Evolutionary conservation across 1,140 invertebrate species (phyloP).

Genomic region (Hetaerina americana): DNA sequence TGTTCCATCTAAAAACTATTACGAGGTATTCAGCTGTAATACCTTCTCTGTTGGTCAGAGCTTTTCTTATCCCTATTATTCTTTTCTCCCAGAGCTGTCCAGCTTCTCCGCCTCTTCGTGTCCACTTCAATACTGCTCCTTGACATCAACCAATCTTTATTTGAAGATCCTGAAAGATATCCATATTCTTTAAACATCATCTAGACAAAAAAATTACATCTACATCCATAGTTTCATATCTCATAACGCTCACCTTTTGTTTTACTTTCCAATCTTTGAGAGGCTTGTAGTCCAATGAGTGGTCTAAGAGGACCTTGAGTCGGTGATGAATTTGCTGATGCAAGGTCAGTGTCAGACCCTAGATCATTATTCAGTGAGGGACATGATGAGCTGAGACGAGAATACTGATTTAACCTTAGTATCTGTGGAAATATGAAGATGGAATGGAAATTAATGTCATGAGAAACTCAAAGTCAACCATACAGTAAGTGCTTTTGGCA

Average conservation of each 20-base stretch:
- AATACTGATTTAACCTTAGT: constrained; percentile 16
- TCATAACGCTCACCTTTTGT: neutral
- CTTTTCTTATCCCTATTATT: constrained; percentile 18
- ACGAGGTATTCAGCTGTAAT: too few species aligned
- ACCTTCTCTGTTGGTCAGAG: neutral
- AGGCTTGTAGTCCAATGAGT: neutral
- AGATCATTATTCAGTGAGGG: constrained; percentile 41
- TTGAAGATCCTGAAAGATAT: neutral
- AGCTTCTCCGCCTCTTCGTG: constrained; percentile 50
- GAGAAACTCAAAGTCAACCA: too few species aligned
- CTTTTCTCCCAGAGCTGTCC: constrained; percentile 59
- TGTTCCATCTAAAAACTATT: too few species aligned
- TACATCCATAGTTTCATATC: too few species aligned
- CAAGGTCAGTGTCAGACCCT: neutral
- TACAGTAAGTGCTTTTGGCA: too few species aligned
- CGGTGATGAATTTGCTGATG: constrained; percentile 6
- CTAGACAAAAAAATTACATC: too few species aligned
- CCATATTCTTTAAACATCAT: too few species aligned
- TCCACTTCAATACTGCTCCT: constrained; percentile 4
- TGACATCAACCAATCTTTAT: constrained; percentile 11
- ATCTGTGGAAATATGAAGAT: constrained; percentile 5
- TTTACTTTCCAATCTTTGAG: neutral
- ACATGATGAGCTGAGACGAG: constrained; percentile 57
- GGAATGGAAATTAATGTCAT: too few species aligned
- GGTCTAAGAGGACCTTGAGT: neutral